Base-by-base conservation (phyloP, 2,113 vertebrate genomes). In the Phoxinus phoxinus region DNA sequence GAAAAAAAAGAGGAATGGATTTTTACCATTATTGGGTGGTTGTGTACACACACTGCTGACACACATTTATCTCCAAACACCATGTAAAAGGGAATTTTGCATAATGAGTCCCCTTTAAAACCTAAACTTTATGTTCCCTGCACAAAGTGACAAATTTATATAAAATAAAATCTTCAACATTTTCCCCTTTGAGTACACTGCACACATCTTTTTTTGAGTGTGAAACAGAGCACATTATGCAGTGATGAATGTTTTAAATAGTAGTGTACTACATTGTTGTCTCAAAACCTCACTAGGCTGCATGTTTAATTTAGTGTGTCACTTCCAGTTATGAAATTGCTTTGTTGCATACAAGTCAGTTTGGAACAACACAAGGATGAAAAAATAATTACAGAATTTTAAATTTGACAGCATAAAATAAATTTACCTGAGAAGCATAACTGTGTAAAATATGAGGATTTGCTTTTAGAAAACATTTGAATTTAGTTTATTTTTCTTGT, bases 401-500 rank as follows among this genome's bases (percentile, higher is more conserved):
- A 46, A 12, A 12, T 46, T 12, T 13, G 11, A 12, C n/a, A n/a
- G 13, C 44, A 12, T 46, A 21, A 19, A 1, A 19, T 19, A 32
- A 3, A 67, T 32, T 67, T 32, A 17, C 27, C 61, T 17, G 13
- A 30, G 27, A 67, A 35, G 7, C 32, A 69, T 8, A 67, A 30
- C 12, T 65, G 65, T 67, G 5, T 67, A 32, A 8, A 2, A 35
- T 35, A 3, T 67, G 32, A 30, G 3, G 30, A 67, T 21, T 9
- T 67, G 15, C 19, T 67, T 67, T 19, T 15, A 32, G 6, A 32
- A 67, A 67, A 32, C 6, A 67, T 19, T 3, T 69, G 17, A 69
- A 35, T 69, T 69, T 35, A 75, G n/a, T 46, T 74, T 44, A 12
- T 74, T 46, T 74, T 74, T 48, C 21, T 44, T n/a, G 71, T n/a